phyloP scores from a whole-genome alignment of 2,113 vertebrate species.

The Apus apus region DNA sequence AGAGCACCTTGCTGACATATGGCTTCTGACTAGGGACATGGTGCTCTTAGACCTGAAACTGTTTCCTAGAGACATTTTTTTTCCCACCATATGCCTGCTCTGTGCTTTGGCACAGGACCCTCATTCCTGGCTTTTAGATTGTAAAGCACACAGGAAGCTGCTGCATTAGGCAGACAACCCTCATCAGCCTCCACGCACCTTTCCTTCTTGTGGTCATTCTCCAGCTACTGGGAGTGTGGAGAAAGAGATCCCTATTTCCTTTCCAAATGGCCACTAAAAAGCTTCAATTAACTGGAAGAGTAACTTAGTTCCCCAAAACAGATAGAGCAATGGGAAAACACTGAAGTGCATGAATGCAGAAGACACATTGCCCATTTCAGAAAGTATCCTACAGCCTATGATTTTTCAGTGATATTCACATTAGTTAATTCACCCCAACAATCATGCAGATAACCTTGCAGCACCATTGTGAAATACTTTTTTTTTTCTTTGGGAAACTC shows the following conservation, averaged over 20 bases:
- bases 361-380: not conserved
- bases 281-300: not conserved
- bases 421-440: not conserved
- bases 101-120: not conserved
- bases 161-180: not conserved
- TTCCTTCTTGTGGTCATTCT: not conserved
- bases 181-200: not conserved
- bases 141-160: not conserved
- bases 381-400: not conserved
- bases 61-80: not conserved
- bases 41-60: not conserved
- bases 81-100: not conserved
- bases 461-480: not conserved
- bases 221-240: not conserved
- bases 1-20: not conserved
- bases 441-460: not conserved
- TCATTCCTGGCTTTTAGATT: not conserved
- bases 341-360: not conserved
- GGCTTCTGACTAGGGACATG: not conserved
- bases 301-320: not conserved
- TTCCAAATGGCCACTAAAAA: not conserved
- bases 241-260: not conserved
- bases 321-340: not conserved
- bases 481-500: not conserved
- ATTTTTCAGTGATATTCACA: not conserved